Conservation (phyloP, 2,113 vertebrate species). For the Genyomyrus donnyi region DNA sequence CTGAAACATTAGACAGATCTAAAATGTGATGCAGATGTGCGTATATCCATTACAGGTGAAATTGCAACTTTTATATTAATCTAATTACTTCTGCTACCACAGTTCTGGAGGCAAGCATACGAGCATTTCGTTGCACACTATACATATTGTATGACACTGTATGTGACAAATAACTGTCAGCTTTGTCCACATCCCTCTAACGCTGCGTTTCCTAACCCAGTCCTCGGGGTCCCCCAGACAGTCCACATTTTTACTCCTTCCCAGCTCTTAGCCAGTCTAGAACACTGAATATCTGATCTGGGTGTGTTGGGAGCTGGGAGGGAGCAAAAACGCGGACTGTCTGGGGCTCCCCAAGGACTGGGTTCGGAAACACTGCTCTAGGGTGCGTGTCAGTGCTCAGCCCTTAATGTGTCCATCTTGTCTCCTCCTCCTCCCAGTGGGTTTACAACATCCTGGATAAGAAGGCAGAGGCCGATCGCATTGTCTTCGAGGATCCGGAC, state of each 20-base stretch:
- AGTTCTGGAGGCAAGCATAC: background rate
- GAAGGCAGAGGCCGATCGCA: conserved; percentile 81
- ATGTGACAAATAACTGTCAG: background rate
- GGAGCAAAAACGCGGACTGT: background rate
- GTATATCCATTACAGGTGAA: background rate
- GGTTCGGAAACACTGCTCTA: background rate
- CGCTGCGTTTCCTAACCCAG: background rate
- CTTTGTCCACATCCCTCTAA: background rate
- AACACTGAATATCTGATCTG: background rate
- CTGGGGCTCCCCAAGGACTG: background rate
- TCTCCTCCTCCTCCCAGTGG: conserved; percentile 66
- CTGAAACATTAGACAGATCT: background rate
- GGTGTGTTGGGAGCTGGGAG: background rate
- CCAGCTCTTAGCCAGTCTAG: background rate
- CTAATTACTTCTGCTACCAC: background rate
- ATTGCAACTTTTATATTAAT: background rate
- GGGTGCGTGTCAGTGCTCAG: background rate
- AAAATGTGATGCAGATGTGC: background rate
- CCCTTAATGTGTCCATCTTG: background rate
- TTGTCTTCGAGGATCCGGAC: conserved; percentile 83
- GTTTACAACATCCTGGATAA: conserved; percentile 93
- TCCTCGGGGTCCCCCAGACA: background rate
- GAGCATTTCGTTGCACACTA: background rate
- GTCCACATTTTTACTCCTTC: background rate
- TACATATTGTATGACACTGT: background rate